Percentiles rank a stretch among this genome's conserved stretches.
phyloP scores from a whole-genome alignment of 2,888 invertebrate species.

The Callinectes sapidus region DNA sequence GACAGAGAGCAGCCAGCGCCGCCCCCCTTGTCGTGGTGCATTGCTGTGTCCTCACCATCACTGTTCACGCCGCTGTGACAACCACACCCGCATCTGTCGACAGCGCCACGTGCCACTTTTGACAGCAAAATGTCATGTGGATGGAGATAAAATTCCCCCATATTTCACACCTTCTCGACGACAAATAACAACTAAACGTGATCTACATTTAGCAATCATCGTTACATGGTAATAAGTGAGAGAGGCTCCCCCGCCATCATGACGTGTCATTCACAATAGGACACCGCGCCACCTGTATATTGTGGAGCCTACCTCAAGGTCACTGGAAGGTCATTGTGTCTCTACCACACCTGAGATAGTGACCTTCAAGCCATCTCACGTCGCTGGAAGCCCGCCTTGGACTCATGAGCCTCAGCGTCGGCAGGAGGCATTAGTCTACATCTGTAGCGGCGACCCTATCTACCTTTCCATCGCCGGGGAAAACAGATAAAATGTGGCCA shows the following conservation, averaged over 20 bases:
- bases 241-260: neutral
- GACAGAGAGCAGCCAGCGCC: neutral
- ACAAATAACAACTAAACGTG: neutral
- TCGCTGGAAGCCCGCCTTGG: neutral
- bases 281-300: neutral
- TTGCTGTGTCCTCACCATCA: constrained; percentile 17
- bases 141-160: neutral
- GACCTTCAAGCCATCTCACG: constrained; percentile 9
- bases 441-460: neutral
- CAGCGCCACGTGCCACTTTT: constrained; percentile 18
- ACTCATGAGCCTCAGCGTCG: neutral
- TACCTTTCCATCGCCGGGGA: neutral
- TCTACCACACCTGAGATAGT: neutral
- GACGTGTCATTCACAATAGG: constrained; percentile 12
- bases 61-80: neutral
- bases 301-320: neutral
- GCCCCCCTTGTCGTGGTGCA: neutral
- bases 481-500: constrained; percentile 22
- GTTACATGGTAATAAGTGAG: neutral
- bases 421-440: neutral
- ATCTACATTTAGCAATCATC: neutral
- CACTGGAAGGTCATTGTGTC: constrained; percentile 2
- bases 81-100: constrained; percentile 8
- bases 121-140: constrained; percentile 1
- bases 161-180: neutral